Conservation (phyloP, 1,140 invertebrate genomes). For the Brachionus asplanchnoidis region DNA sequence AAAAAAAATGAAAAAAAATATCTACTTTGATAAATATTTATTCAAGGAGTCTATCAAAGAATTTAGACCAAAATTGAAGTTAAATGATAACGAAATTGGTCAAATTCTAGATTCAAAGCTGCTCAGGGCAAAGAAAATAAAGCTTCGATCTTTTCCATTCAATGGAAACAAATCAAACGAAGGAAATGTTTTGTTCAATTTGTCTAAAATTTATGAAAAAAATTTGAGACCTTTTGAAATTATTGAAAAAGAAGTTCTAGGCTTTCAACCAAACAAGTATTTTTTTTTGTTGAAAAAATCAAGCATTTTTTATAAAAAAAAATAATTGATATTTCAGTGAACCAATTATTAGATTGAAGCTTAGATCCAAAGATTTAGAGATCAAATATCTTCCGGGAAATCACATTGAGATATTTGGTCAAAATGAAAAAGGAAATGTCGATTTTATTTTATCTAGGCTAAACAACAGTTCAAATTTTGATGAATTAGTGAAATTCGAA, state of each 20-base stretch:
- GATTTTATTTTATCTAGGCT: slow-evolving; percentile 70
- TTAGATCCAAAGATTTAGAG: slow-evolving; percentile 50
- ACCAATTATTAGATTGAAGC: slow-evolving; percentile 65
- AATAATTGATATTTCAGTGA: slow-evolving; percentile 52
- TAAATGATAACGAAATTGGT: neutral
- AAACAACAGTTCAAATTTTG: slow-evolving; percentile 64
- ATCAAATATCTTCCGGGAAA: slow-evolving; percentile 76
- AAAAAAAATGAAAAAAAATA: neutral
- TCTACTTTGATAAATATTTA: neutral
- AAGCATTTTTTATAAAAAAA: slow-evolving; percentile 46
- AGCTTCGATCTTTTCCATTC: neutral
- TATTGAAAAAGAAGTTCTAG: neutral
- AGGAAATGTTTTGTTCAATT: neutral
- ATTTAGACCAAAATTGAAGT: neutral
- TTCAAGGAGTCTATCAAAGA: neutral
- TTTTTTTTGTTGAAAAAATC: slow-evolving; percentile 56
- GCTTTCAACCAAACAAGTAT: slow-evolving; percentile 55
- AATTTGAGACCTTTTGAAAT: neutral
- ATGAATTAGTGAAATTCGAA: slow-evolving; percentile 73
- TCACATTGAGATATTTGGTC: slow-evolving; percentile 83
- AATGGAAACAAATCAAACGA: neutral
- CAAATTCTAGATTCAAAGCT: neutral
- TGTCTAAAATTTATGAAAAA: neutral
- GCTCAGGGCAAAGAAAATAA: neutral
- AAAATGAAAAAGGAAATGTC: slow-evolving; percentile 73